Evolutionary conservation across 2,113 vertebrate species (phyloP), one percentile per base, ranked within the genome.

Genomic region (Ornithorhynchus anatinus): DNA sequence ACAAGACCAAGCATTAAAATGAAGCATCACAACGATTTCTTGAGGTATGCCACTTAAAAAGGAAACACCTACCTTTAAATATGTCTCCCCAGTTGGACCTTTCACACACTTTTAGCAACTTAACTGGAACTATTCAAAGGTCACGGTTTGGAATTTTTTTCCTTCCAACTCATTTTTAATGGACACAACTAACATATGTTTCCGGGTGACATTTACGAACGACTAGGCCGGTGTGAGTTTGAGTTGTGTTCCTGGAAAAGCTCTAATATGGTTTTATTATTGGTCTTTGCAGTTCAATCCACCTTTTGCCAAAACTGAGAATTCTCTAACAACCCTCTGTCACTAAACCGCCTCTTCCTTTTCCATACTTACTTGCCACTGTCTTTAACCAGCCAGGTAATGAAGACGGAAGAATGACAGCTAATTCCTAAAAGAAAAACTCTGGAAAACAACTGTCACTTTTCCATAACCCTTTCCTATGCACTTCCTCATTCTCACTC

Each of bases 1-100:
- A 71, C 20, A 84, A 75, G 67, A 87, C 82, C 82, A 83, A 62
- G 69, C 75, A 70, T 85, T 56, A 29, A 81, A 79, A 70, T 84
- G 51, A 69, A 52, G 77, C 62, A 59, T 80, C 72, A 40, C 22
- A 32, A 31, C 6, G 35, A 43, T 23, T 61, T 43, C 67, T 65
- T 57, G 32, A 77, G 50, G 22, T 32, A 29, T 35, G 51, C 59
- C 16, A 35, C 59, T 38, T 29, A 54, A 70, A 76, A 73, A 67
- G 32, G 64, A 76, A 48, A 75, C 11, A 31, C 40, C n/a, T 23
- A 48, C 51, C 40, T 59, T 61, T 61, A 69, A 37, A 59, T 52
- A 50, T 40, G 64, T 67, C 31, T 43, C 25, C 29, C 15, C 15
- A 14, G 25, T 16, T 29, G 5, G 13, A 17, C 15, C 7, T 16